Percentiles rank a stretch among this genome's conserved stretches.
Evolutionary conservation across 2,888 invertebrate genomes (phyloP).

Genomic region (Nemoura dubitans): DNA sequence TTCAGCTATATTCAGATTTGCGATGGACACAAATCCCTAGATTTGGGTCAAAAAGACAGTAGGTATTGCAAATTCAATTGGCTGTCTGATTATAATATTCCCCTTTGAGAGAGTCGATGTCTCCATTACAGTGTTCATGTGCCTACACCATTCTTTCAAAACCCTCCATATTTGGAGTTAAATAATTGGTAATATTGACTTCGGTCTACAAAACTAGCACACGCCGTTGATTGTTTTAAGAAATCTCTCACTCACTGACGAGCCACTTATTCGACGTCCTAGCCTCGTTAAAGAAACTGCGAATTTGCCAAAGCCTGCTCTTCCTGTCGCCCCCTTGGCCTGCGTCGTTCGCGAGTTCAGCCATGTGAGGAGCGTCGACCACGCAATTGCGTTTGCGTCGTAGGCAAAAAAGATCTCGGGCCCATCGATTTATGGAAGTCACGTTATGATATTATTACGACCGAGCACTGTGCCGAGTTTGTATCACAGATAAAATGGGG

Average conservation of each 20-base stretch:
- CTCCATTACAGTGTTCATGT: neutral
- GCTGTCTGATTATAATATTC: neutral
- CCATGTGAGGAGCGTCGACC: too few relatives aligned
- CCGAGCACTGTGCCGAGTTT: neutral
- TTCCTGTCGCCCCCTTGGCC: too few relatives aligned
- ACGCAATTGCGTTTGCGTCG: neutral
- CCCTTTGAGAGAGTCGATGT: neutral
- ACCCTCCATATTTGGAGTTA: neutral
- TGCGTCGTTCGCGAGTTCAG: too few relatives aligned
- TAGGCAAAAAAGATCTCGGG: neutral
- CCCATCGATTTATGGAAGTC: neutral
- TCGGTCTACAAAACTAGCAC: neutral
- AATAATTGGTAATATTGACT: slow-evolving; percentile 12
- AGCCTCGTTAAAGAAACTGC: neutral
- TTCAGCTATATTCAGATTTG: neutral
- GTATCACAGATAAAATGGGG: neutral
- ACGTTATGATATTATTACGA: neutral
- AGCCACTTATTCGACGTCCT: neutral
- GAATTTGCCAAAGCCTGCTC: neutral
- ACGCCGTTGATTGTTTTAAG: neutral
- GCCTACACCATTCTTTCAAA: neutral
- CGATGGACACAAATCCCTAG: neutral
- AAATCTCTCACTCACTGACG: neutral
- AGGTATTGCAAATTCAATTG: neutral
- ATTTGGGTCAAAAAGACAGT: neutral